These are phyloP conservation scores for Pseudonaja textilis DNA, from an alignment of 2,113 vertebrate species.

Conservation along the genomic window DNA sequence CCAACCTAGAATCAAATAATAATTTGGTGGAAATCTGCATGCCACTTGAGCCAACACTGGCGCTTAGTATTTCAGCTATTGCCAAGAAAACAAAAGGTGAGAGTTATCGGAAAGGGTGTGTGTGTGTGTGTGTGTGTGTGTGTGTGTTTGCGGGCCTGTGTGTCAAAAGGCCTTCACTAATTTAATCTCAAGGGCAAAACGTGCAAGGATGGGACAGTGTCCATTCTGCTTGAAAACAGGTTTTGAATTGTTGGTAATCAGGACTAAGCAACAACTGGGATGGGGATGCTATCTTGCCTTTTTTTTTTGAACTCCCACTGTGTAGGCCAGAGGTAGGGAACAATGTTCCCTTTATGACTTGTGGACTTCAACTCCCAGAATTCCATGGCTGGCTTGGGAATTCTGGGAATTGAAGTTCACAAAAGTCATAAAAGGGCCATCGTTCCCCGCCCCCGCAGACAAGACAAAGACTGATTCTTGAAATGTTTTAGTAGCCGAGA, in stretches of 20 bases:
- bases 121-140: too few relatives aligned
- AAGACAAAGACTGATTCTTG: background rate
- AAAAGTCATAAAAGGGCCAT: background rate
- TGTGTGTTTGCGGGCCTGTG: background rate
- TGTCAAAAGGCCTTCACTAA: background rate
- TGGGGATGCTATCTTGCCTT: background rate
- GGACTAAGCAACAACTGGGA: background rate
- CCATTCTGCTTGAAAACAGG: background rate
- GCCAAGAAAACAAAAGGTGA: background rate
- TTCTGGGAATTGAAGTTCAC: background rate
- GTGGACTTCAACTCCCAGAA: background rate
- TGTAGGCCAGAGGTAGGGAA: background rate
- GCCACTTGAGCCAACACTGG: background rate
- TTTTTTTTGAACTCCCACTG: background rate
- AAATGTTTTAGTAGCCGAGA: background rate
- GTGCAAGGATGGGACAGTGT: too few relatives aligned
- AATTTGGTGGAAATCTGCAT: background rate
- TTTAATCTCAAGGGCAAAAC: background rate
- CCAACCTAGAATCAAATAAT: background rate
- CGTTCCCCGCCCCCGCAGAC: fast-evolving
- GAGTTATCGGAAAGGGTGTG: background rate
- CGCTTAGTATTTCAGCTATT: background rate
- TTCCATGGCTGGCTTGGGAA: background rate
- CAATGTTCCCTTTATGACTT: background rate
- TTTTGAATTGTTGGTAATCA: background rate